Conservation (phyloP, 2,113 vertebrate species). For the Mormoops blainvillei region DNA sequence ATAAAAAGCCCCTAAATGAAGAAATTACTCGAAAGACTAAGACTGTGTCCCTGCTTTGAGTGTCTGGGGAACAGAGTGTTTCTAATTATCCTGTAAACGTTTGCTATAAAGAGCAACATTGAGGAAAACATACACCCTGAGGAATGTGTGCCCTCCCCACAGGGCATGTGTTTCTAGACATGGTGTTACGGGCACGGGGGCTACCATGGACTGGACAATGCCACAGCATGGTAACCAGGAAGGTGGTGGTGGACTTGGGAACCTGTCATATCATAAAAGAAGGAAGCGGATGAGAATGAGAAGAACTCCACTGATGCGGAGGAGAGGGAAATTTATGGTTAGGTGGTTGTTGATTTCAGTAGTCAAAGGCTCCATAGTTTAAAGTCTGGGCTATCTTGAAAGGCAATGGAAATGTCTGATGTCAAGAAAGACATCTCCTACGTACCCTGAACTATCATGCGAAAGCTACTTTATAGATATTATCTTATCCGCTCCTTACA, state of each 20-base stretch:
- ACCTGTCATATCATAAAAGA: not conserved
- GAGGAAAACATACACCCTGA: not conserved
- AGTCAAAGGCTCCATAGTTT: not conserved
- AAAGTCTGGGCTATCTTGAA: not conserved
- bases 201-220: no score
- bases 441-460: no score
- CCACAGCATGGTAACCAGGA: not conserved
- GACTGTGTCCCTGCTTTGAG: not conserved
- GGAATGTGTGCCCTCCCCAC: accelerated
- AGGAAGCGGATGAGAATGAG: not conserved
- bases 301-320: not conserved
- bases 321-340: not conserved
- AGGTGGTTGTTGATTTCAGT: not conserved
- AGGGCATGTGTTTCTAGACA: not conserved
- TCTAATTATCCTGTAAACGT: not conserved
- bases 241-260: not conserved
- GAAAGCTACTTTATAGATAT: not conserved
- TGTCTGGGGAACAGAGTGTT: not conserved
- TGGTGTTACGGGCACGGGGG: accelerated
- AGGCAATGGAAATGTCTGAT: not conserved
- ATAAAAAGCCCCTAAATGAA: not conserved
- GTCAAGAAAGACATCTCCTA: not conserved
- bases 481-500: not conserved
- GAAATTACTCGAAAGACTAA: not conserved
- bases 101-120: not conserved